Evolutionary conservation across 2,797 vertebrate species (phyloP).

Genomic region (Halcyon smyrnensis): DNA sequence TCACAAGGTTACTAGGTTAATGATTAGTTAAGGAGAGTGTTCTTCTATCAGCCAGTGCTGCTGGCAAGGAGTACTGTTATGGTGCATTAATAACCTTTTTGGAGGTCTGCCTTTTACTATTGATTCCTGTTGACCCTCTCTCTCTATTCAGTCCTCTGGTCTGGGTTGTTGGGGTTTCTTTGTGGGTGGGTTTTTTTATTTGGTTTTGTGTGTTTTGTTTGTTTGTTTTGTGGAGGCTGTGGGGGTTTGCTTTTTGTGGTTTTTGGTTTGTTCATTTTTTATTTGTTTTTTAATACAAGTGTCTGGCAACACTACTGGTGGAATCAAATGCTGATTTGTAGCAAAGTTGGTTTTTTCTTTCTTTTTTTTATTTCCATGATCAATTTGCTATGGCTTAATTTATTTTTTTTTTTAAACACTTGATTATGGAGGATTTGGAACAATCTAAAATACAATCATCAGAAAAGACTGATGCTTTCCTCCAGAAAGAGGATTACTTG

Average conservation of each 20-base stretch:
- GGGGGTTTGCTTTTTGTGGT: not conserved
- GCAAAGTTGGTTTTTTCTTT: not conserved
- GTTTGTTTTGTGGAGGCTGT: not conserved
- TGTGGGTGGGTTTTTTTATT: not conserved
- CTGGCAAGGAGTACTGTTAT: not conserved
- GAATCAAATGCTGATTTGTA: not conserved
- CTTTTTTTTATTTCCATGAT: not conserved
- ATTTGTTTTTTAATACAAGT: not conserved
- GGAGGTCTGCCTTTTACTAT: not conserved
- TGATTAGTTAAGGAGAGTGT: slow-evolving; percentile 2
- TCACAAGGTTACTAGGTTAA: slow-evolving; percentile 20
- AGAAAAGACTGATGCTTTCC: not conserved
- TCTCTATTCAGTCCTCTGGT: not conserved
- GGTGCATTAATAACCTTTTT: not conserved
- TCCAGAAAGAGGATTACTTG: slow-evolving; percentile 8
- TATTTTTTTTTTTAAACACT: not conserved
- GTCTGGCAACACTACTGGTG: not conserved
- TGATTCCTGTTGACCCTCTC: not conserved
- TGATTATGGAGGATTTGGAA: not conserved
- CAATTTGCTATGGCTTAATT: not conserved
- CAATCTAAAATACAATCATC: not conserved
- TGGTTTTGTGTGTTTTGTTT: not conserved
- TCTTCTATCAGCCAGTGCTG: not conserved
- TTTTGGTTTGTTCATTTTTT: not conserved
- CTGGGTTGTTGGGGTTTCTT: not conserved